Percentiles rank a stretch among this genome's conserved stretches.
Evolutionary conservation across 2,797 vertebrate genomes (phyloP).

Genomic region (Thalassophryne amazonica): DNA sequence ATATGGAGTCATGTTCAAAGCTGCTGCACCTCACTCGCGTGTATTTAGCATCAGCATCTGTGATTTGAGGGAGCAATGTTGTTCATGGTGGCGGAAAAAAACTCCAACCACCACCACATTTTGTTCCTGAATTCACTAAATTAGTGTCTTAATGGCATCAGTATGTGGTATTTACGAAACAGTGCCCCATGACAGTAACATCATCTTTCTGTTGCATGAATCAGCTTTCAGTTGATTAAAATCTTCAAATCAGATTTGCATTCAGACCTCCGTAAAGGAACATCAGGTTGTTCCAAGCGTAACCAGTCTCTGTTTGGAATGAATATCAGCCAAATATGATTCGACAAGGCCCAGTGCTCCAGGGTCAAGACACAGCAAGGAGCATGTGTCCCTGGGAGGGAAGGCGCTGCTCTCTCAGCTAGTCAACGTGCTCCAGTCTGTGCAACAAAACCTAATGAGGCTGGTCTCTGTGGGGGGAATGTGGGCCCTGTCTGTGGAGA

Average conservation of each 20-base stretch:
- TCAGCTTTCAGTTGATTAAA: conserved; percentile 33
- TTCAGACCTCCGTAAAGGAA: conserved; percentile 13
- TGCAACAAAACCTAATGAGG: conserved; percentile 70
- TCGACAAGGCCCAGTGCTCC: conserved; percentile 51
- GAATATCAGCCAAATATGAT: conserved; percentile 61
- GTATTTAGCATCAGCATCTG: no score
- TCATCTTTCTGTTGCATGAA: conserved; percentile 17
- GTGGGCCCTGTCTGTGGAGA: conserved; percentile 34
- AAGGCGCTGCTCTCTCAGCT: conserved; percentile 29
- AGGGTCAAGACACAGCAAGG: conserved; percentile 50
- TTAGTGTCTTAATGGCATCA: not conserved
- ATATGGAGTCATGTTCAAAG: no score
- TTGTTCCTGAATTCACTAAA: not conserved
- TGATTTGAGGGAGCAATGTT: no score
- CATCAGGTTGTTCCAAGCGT: conserved; percentile 19
- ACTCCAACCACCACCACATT: no score
- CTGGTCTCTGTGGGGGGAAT: conserved; percentile 48
- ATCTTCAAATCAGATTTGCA: conserved; percentile 19
- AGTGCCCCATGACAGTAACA: conserved; percentile 9
- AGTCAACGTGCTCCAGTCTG: conserved; percentile 44
- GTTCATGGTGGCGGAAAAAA: no score
- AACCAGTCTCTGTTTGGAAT: conserved; percentile 38
- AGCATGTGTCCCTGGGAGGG: conserved; percentile 52
- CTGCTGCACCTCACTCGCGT: no score
- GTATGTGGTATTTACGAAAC: not conserved